These are phyloP conservation scores for Acleris cristana DNA, from an alignment of 2,888 invertebrate species.

Conservation along the genomic window DNA sequence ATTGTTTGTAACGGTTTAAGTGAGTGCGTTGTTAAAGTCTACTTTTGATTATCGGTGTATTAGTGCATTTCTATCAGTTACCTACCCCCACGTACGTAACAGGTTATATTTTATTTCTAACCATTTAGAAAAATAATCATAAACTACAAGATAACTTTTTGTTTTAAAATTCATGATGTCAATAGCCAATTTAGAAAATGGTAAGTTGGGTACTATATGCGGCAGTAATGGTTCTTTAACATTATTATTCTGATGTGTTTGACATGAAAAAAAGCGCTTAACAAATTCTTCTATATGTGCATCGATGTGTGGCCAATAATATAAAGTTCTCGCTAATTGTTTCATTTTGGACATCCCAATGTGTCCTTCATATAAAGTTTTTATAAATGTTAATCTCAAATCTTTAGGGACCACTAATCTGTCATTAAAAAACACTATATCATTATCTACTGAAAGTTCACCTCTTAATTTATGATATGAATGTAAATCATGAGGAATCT, in stretches of 20 bases:
- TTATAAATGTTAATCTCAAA: constrained; percentile 32
- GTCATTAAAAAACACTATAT: constrained; percentile 38
- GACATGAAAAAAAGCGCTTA: constrained; percentile 30
- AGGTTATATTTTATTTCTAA: not conserved
- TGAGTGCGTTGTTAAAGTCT: too few species aligned
- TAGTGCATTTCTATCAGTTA: too few species aligned
- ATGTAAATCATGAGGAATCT: constrained; percentile 32
- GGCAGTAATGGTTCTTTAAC: constrained; percentile 31
- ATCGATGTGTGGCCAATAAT: too few species aligned
- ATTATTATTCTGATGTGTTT: constrained; percentile 42
- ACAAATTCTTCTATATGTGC: too few species aligned
- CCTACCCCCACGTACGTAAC: too few species aligned
- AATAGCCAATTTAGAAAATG: not conserved
- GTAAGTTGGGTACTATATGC: too few species aligned
- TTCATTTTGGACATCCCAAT: constrained; percentile 42
- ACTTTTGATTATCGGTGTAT: too few species aligned
- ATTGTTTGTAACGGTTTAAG: too few species aligned
- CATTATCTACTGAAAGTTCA: constrained; percentile 31
- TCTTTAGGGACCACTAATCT: constrained; percentile 37
- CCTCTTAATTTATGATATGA: constrained; percentile 36
- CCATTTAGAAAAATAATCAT: not conserved
- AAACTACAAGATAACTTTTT: not conserved
- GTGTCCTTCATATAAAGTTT: constrained; percentile 47
- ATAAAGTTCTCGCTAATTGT: too few species aligned
- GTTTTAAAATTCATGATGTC: not conserved